Conservation (phyloP, 2,888 invertebrate genomes). For the Drosophila nr. medialis region DNA sequence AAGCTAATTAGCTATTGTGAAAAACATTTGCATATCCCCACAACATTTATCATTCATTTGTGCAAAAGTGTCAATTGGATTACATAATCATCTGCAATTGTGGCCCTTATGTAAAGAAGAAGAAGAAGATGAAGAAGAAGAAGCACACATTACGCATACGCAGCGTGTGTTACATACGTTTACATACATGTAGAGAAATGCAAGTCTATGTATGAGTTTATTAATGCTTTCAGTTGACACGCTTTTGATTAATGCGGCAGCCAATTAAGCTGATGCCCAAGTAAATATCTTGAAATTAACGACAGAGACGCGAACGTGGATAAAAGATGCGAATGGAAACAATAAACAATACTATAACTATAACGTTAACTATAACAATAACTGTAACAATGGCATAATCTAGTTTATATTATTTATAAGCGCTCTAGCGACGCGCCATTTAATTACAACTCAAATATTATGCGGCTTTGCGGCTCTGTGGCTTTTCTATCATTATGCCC, state of each 20-base stretch:
- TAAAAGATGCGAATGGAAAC: constrained; percentile 34
- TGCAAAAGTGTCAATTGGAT: constrained; percentile 7
- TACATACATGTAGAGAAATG: neutral
- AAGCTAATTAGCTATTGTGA: constrained; percentile 9
- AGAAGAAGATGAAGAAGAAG: neutral
- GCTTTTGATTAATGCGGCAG: constrained; percentile 38
- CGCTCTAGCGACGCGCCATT: constrained; percentile 59
- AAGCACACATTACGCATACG: constrained; percentile 42
- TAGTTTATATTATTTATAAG: constrained; percentile 39
- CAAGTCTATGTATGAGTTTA: constrained; percentile 17
- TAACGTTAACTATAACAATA: neutral
- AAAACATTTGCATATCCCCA: constrained; percentile 29
- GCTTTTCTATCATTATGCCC: constrained; percentile 47
- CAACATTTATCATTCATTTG: constrained; percentile 28
- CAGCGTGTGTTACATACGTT: constrained; percentile 37
- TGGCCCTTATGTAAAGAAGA: constrained; percentile 17
- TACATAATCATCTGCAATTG: constrained; percentile 19
- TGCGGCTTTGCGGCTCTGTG: constrained; percentile 45
- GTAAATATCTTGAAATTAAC: constrained; percentile 48
- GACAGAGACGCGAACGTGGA: constrained; percentile 29
- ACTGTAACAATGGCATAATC: constrained; percentile 30
- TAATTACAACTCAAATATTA: constrained; percentile 66
- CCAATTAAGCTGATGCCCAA: constrained; percentile 50
- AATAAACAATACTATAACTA: constrained; percentile 31
- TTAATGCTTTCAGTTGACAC: constrained; percentile 35